These are phyloP conservation scores for Pristis pectinata DNA, from an alignment of 2,797 vertebrate species.

Conservation along the genomic window DNA sequence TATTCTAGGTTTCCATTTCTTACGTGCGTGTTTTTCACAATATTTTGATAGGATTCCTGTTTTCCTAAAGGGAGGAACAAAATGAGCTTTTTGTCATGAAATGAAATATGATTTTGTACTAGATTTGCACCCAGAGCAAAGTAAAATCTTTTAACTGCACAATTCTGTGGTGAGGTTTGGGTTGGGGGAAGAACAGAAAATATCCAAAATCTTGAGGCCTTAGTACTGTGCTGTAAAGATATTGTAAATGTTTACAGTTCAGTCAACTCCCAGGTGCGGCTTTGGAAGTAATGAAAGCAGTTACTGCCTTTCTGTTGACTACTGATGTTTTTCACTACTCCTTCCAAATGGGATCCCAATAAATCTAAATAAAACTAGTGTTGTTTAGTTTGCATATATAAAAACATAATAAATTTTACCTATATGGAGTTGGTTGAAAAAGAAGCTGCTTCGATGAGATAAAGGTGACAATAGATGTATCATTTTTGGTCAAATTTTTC, in stretches of 20 bases:
- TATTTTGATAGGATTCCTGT: conserved; percentile 1
- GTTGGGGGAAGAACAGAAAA: too few species aligned
- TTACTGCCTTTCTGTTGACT: neutral
- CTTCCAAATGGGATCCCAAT: neutral
- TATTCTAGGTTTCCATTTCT: neutral
- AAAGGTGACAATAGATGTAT: neutral
- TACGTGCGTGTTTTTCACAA: neutral
- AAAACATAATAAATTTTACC: neutral
- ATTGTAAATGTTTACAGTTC: neutral
- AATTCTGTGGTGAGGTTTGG: neutral
- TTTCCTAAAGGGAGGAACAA: neutral
- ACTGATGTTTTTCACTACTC: neutral
- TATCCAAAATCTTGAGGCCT: neutral
- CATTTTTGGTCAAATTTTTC: neutral
- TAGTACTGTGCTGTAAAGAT: neutral
- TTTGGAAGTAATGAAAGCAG: neutral
- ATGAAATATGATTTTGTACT: conserved; percentile 18
- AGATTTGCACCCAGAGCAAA: neutral
- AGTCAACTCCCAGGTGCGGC: neutral
- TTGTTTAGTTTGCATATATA: neutral
- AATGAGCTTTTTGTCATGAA: conserved; percentile 24
- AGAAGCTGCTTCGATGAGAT: neutral
- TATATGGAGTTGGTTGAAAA: neutral
- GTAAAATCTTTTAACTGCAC: neutral
- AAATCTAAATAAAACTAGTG: neutral